Conservation (phyloP, 2,113 vertebrate species). For the Amphiprion ocellaris region DNA sequence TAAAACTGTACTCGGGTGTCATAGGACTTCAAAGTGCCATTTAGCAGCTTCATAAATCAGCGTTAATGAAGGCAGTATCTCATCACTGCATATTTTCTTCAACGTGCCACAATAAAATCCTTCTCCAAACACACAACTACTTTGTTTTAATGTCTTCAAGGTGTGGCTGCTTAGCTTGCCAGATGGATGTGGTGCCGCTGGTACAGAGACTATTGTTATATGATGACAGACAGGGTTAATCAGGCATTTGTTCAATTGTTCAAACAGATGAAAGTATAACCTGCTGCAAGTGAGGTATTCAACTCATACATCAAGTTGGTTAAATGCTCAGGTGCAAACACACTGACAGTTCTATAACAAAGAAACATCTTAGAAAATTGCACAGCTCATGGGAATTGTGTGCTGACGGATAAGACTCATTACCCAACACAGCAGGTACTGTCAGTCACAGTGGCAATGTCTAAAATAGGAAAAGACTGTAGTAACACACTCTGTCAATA, state of each 20-base stretch:
- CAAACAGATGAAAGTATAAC: slow-evolving; percentile 13
- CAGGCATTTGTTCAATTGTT: slow-evolving; percentile 21
- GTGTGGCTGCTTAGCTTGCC: slow-evolving; percentile 49
- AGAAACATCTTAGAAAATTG: slow-evolving; percentile 11
- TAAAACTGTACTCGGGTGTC: slow-evolving; percentile 13
- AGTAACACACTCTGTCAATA: not conserved
- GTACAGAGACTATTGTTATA: slow-evolving; percentile 24
- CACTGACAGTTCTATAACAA: slow-evolving; percentile 8
- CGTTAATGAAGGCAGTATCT: slow-evolving; percentile 48
- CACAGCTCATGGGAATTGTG: not conserved
- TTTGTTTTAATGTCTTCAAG: slow-evolving; percentile 59
- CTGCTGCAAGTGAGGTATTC: not conserved
- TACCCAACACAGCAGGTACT: slow-evolving; percentile 2
- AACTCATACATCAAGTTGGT: not conserved
- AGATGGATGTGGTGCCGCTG: slow-evolving; percentile 24
- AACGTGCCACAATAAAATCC: slow-evolving; percentile 37
- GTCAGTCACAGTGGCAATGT: not conserved
- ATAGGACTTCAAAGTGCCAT: slow-evolving; percentile 42
- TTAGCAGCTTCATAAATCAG: slow-evolving; percentile 47
- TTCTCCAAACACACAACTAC: slow-evolving; percentile 38
- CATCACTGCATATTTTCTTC: slow-evolving; percentile 47
- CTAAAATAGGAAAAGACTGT: not conserved
- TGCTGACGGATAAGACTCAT: not conserved
- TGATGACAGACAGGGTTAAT: slow-evolving; percentile 55
- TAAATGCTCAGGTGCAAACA: not conserved